Base-by-base conservation (phyloP, 2,797 vertebrate species). In the Xiphophorus birchmanni region DNA sequence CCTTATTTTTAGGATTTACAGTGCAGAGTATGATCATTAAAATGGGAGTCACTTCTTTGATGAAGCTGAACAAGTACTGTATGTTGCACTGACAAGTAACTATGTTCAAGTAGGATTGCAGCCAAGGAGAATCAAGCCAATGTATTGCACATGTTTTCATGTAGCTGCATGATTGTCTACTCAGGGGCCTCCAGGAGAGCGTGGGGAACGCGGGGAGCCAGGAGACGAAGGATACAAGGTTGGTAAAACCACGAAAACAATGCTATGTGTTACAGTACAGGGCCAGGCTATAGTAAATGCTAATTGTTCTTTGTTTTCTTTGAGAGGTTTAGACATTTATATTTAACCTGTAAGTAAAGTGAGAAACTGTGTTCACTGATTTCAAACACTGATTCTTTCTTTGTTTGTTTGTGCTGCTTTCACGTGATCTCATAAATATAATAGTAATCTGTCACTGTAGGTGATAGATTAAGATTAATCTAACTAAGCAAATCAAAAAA, bases 201-300 rank as follows among this genome's bases (percentile, higher is more conserved):
- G 37, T 91, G 98, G 98, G 86, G 97, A 98, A 1, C 96, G 96
- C 76, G 98, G 98, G 87, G 97, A 98, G 69, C 91, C 97, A 50
- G 98, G 98, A 81, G 95, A 95, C 84, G 95, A 96, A 77, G 98
- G 98, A 78, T 99, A 98, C 95, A 95, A 97, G 97, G 98, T 99
- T 97, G 94, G 83, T 73, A 42, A 63, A 82, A 75, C 48, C 58
- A 72, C 83, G 69, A 78, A 75, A 80, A 63, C 45, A 29, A 71
- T 69, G 73, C 21, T 5, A 5, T 42, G 69, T 44, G 12, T 72
- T 44, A 45, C 1, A 7, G 26, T 42, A 44, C 12, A 42, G 0
- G 21, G 37, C 40, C 45, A 26, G 12, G 2, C 10, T n/a, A 6
- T 6, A 44, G 7, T 29, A 71, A 44, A 13, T 26, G 2, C 11